Percentiles rank a stretch among this genome's conserved stretches.
Conservation (phyloP, 2,113 vertebrate genomes). For the Microtus ochrogaster region DNA sequence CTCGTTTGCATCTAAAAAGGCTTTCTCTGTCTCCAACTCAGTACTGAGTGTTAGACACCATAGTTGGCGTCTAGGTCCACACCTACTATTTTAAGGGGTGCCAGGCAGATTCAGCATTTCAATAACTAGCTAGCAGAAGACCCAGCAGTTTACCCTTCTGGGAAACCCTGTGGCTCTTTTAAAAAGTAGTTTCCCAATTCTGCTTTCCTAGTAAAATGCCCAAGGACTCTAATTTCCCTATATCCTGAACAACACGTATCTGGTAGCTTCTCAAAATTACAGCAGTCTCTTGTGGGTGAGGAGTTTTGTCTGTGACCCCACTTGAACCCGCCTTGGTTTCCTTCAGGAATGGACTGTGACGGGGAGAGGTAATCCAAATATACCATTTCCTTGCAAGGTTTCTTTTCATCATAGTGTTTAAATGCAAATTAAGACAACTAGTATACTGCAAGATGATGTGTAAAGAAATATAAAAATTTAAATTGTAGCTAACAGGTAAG, state of each 20-base stretch:
- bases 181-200: neutral
- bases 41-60: neutral
- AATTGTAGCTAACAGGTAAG: neutral
- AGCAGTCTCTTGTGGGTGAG: neutral
- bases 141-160: fast-evolving
- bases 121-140: neutral
- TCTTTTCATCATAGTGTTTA: neutral
- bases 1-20: neutral
- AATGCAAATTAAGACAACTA: neutral
- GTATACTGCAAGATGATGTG: neutral
- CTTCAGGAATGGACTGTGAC: neutral
- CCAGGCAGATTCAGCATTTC: neutral
- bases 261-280: neutral
- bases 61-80: too few species aligned
- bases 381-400: neutral
- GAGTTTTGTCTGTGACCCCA: neutral
- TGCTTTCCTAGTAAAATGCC: neutral
- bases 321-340: neutral
- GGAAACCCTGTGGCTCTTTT: neutral
- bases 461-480: neutral
- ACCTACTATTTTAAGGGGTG: too few species aligned
- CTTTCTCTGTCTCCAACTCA: neutral
- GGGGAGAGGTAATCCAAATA: neutral
- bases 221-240: neutral
- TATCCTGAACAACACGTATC: neutral